Evolutionary conservation across 2,113 vertebrate species (phyloP).

Genomic region (Candoia aspera): DNA sequence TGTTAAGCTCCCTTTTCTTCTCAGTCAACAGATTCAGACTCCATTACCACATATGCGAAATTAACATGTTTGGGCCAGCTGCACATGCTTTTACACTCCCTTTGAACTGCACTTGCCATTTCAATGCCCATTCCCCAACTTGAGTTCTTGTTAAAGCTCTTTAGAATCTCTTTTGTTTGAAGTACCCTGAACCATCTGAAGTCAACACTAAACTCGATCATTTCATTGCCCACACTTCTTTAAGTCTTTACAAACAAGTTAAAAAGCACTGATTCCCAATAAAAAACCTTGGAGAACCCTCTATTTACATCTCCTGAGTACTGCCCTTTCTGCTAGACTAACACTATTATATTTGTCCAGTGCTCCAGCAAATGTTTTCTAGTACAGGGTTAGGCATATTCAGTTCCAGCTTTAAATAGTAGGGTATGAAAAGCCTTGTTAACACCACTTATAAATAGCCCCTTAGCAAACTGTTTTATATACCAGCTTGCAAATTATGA

Average conservation of each 20-base stretch:
- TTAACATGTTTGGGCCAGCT: background rate
- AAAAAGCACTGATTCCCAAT: background rate
- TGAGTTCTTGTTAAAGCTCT: background rate
- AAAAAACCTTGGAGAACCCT: background rate
- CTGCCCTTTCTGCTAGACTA: background rate
- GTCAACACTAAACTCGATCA: background rate
- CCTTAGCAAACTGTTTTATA: constrained; percentile 25
- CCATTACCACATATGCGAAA: background rate
- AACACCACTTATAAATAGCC: constrained; percentile 32
- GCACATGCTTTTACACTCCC: background rate
- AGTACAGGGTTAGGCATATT: constrained; percentile 15
- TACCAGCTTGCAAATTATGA: constrained; percentile 32
- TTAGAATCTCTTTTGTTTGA: background rate
- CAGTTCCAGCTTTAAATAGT: constrained; percentile 30
- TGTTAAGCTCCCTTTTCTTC: background rate
- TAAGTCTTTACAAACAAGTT: background rate
- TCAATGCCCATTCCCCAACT: background rate
- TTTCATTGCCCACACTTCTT: background rate
- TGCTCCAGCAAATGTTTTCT: background rate
- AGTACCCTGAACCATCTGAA: background rate
- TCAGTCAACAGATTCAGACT: background rate
- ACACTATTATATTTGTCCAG: background rate
- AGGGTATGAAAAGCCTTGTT: constrained; percentile 20
- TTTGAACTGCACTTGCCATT: background rate
- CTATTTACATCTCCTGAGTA: background rate